Base-by-base conservation (phyloP, 2,888 invertebrate genomes). In the Atherix ibis region DNA sequence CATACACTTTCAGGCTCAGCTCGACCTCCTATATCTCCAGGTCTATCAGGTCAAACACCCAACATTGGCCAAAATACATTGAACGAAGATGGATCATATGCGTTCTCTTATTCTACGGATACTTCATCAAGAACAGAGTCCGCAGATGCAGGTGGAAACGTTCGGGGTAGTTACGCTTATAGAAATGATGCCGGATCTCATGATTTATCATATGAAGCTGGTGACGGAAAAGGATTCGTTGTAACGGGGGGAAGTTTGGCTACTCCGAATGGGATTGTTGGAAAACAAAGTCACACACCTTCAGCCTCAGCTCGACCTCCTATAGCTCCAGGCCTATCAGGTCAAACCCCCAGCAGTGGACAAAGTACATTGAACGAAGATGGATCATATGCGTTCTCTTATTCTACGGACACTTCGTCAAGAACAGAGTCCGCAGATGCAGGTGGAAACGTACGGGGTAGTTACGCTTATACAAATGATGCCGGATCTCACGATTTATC, bases 171-270 rank as follows among this genome's bases (percentile, higher is more conserved):
- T 44, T 79, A 78, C 52, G 70, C 75, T 0, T 80, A 69, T 51
- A 63, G 73, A 15, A 77, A 79, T 48, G 77, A 76, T 45, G 69
- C 76, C 3, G 80, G 79, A 1, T 64, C 72, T 10, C 76, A 78
- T 49, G 73, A 76, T 45, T 73, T 80, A 1, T 68, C 73, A 36
- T 80, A 75, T 53, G 70, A 74, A 40, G 79, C 80, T n/a, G 79
- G 76, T 1, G 65, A 73, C 36, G 71, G 72, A 45, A 77, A 73
- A 1, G 80, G 80, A 0, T 80, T 79, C 44, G 46, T 52, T 24
- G 49, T 56, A 27, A 52, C 56, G 40, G 58, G 56, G 27, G 59
- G 60, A 26, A 57, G 50, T 43, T 49, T 60, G 41, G 48, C 52
- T 5, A 5, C 26, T 12, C n/a, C 26, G 5, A 26, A 9, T 12